Evolutionary conservation across 2,113 vertebrate genomes (phyloP).

Genomic region (Leucosticte australis): DNA sequence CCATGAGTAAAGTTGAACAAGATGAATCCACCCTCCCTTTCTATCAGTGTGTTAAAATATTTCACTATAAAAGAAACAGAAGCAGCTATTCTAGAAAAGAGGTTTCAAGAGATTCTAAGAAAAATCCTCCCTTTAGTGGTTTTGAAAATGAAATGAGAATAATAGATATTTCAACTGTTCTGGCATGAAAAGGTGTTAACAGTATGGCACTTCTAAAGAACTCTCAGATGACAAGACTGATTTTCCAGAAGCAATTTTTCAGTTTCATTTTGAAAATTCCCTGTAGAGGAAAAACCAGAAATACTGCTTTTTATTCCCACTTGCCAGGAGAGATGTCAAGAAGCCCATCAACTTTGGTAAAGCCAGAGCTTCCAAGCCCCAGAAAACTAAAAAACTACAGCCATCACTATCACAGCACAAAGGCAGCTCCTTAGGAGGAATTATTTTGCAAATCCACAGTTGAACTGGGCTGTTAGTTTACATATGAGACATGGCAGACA

Average conservation of each 20-base stretch:
- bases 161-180: constrained; percentile 35
- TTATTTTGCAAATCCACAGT: not conserved
- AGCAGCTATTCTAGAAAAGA: not conserved
- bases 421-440: not conserved
- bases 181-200: constrained; percentile 36
- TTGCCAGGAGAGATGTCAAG: not conserved
- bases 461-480: not conserved
- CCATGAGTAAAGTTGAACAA: not conserved
- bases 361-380: not conserved
- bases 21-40: not conserved
- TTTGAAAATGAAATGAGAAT: constrained; percentile 32
- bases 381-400: not conserved
- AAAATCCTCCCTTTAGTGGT: constrained; percentile 3
- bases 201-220: constrained; percentile 13
- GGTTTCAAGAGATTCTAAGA: not conserved
- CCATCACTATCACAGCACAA: not conserved
- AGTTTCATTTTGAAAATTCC: constrained; percentile 38
- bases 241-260: constrained; percentile 33
- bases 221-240: constrained; percentile 11
- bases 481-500: not conserved
- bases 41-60: not conserved
- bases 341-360: not conserved
- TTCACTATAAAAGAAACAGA: not conserved
- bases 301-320: not conserved
- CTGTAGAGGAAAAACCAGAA: constrained; percentile 9